Percentiles rank a stretch among this genome's conserved stretches.
Evolutionary conservation across 2,113 vertebrate species (phyloP).

Genomic region (Pterocles burchelli): DNA sequence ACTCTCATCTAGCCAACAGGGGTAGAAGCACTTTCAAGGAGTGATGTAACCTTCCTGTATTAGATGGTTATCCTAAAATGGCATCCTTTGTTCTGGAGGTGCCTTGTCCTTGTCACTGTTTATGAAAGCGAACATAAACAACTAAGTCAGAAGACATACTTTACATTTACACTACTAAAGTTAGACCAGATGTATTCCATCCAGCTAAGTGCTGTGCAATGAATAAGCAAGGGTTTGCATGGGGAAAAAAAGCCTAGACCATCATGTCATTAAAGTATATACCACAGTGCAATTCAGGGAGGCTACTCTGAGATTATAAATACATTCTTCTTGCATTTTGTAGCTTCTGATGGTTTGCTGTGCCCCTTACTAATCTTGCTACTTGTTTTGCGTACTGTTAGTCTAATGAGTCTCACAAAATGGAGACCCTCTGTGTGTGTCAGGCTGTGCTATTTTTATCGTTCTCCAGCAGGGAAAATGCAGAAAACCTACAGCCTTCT

Average conservation of each 20-base stretch:
- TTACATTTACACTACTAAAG: neutral
- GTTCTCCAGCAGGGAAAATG: neutral
- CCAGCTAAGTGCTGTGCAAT: neutral
- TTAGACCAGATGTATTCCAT: conserved; percentile 4
- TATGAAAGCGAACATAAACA: neutral
- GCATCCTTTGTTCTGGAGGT: neutral
- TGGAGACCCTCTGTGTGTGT: neutral
- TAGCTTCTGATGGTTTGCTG: neutral
- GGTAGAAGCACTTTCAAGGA: neutral
- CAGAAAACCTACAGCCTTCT: neutral
- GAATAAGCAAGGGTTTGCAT: neutral
- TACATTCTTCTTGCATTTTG: neutral
- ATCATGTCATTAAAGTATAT: neutral
- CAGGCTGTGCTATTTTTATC: neutral
- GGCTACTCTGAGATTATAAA: neutral
- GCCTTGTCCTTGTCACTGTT: neutral
- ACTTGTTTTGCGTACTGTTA: neutral
- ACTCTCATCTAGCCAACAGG: neutral
- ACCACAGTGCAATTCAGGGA: neutral
- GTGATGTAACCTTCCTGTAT: neutral
- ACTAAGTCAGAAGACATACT: neutral
- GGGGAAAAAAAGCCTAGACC: neutral
- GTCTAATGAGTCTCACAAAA: neutral
- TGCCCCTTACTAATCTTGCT: neutral
- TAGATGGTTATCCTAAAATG: conserved; percentile 27